Evolutionary conservation across 1,140 invertebrate genomes (phyloP), one percentile per base, ranked within the genome.

Genomic region (Cephus cinctus): DNA sequence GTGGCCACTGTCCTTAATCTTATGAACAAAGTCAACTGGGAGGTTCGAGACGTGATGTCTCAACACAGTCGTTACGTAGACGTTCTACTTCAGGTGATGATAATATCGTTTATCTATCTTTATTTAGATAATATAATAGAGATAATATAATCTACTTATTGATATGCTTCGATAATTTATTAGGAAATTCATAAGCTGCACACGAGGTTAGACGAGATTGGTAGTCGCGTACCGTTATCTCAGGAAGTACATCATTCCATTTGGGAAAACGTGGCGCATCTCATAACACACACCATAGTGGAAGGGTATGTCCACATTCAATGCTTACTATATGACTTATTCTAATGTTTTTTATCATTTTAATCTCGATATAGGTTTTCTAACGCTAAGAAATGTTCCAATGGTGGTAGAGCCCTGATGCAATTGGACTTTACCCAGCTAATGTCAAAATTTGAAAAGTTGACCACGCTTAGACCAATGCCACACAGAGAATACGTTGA

Each of bases 401-500:
- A 95, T 56, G 95, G 94, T 54, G 97, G 97, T 1, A 77, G 96
- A 49, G 96, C 93, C 0, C 71, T 98, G 2, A 99, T 99, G 96
- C 95, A 98, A 68, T 78, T 99, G 3, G 97, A 99, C 80, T 98
- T 95, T 71, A 92, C 94, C 16, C 96, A 98, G 69, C 86, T 98
- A 47, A 81, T 95, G 41, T 87, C 89, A 6, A 96, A 97, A 64
- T 80, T 98, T 23, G 94, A 97, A 69, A 86, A 87, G 61, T 83
- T 97, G 12, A 89, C 91, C 0, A 82, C 81, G 6, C 60, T 91
- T 9, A 85, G 87, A 68, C 94, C 93, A 11, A 82, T 97, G 25
- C 93, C 95, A 6, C 88, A 93, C 65, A 85, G 86, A 59, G 87
- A 93, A 38, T 94, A 92, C 61, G 95, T 98, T 0, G 95, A 98